Percentiles rank a stretch among this genome's conserved stretches.
Evolutionary conservation across 2,888 invertebrate genomes (phyloP).

Genomic region (Orthosia gothica): DNA sequence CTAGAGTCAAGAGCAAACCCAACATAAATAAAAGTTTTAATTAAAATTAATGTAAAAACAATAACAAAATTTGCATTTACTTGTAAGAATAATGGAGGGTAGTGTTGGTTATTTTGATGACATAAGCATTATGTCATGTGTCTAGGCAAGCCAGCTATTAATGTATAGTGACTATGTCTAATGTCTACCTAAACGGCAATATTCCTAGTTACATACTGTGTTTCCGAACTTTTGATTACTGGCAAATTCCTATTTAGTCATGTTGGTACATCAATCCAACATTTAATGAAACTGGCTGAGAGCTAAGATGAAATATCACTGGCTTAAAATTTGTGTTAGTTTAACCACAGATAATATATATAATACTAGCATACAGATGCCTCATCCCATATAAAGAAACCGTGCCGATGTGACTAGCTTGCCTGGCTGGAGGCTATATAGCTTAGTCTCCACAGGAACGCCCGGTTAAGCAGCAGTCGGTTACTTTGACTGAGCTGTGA

Average conservation of each 20-base stretch:
- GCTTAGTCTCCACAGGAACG: too few species aligned
- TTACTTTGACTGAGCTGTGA: too few species aligned
- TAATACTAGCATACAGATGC: too few species aligned
- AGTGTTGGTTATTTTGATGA: not conserved
- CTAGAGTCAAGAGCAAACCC: too few species aligned
- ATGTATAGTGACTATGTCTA: not conserved
- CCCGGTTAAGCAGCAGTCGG: too few species aligned
- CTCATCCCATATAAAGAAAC: too few species aligned
- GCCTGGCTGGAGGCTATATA: too few species aligned
- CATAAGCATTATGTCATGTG: slow-evolving; percentile 10
- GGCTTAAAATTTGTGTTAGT: not conserved
- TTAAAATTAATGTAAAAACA: slow-evolving; percentile 21
- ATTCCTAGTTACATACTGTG: not conserved
- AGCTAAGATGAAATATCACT: not conserved
- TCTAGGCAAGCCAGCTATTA: not conserved
- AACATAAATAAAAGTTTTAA: too few species aligned
- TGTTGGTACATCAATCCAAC: too few species aligned
- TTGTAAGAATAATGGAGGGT: slow-evolving; percentile 4
- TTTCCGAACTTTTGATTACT: not conserved
- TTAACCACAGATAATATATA: too few species aligned
- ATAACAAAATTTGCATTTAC: slow-evolving; percentile 26
- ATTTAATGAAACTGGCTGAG: too few species aligned
- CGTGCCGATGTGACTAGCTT: too few species aligned
- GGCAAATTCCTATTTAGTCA: not conserved
- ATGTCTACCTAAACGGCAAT: not conserved